phyloP scores from a whole-genome alignment of 1,140 invertebrate genomes.

The Drosophila elegans region DNA sequence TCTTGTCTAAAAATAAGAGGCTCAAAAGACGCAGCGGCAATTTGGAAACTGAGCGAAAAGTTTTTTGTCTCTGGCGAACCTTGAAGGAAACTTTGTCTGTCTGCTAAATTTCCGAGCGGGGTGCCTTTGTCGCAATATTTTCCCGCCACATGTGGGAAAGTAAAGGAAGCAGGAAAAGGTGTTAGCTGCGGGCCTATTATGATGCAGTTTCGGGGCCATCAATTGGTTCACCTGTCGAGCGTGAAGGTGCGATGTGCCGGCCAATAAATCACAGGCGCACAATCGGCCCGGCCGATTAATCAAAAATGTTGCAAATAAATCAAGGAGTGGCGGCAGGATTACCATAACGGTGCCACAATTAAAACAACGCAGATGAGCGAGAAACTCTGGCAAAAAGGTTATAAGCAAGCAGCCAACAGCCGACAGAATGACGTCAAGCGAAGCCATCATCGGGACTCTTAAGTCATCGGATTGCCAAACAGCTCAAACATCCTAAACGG shows the following conservation, averaged over 20 bases:
- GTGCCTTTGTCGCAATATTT: constrained; percentile 45
- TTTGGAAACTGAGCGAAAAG: constrained; percentile 63
- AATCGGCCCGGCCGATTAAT: constrained; percentile 56
- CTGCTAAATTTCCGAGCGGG: constrained; percentile 55
- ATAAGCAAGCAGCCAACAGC: constrained; percentile 70
- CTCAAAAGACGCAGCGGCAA: constrained; percentile 39
- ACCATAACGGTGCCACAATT: constrained; percentile 40
- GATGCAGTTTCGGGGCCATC: constrained; percentile 52
- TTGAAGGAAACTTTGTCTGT: constrained; percentile 56
- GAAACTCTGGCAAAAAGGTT: constrained; percentile 41
- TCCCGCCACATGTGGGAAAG: constrained; percentile 6
- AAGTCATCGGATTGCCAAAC: constrained; percentile 33
- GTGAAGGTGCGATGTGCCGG: constrained; percentile 24
- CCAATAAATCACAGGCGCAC: constrained; percentile 65
- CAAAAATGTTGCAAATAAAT: constrained; percentile 58
- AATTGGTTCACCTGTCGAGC: constrained; percentile 45
- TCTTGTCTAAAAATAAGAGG: constrained; percentile 73
- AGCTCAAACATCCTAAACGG: constrained; percentile 11
- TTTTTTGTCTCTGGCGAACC: constrained; percentile 39
- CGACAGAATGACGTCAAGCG: constrained; percentile 55
- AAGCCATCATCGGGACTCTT: constrained; percentile 34
- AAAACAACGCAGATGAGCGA: constrained; percentile 30
- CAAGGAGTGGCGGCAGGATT: constrained; percentile 14
- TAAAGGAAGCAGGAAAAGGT: background rate
- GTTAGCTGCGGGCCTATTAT: constrained; percentile 31